Base-by-base conservation (phyloP, 2,797 vertebrate species). In the Bradypus variegatus region DNA sequence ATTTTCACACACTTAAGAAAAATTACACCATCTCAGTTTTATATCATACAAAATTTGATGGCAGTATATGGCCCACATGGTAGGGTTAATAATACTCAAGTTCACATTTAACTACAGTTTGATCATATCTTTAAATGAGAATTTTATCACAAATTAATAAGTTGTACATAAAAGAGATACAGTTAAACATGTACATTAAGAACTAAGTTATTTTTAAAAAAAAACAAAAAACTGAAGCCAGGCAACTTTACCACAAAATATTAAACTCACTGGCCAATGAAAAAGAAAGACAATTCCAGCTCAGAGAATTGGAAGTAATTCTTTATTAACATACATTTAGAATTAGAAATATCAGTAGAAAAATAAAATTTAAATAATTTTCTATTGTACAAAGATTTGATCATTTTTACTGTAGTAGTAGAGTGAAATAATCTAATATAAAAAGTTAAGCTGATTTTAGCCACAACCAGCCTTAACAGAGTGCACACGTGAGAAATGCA, bases 271-370 rank as follows among this genome's bases (percentile, higher is more conserved):
- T 91, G 55, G 48, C 64, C 36, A 88, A 45, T 82, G 50, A 86
- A 93, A 92, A 94, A 89, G 81, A 90, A 96, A 93, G 41, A 31
- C 25, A 65, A 64, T 81, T 85, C 81, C 81, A 93, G 91, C 58
- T 93, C 77, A 89, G 64, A 92, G 77, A 86, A 83, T 69, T 93
- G 36, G 91, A 95, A 94, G 91, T 94, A 79, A 95, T 82, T 93
- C 78, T 98, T 98, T 97, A 97, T 96, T 98, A 96, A 95, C 95
- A 93, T 97, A 96, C 87, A 94, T 95, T 96, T 96, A 94, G 89
- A 93, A 97, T 97, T 96, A 97, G 95, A 96, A 96, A 94, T 89
- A 94, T 97, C 96, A 97, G 96, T 97, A 98, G 95, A 98, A 98
- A 98, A 98, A 98, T 97, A 97, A 97, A 97, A 96, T 96, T 85